Conservation (phyloP, 2,797 vertebrate genomes). For the Craterocephalus amniculus region DNA sequence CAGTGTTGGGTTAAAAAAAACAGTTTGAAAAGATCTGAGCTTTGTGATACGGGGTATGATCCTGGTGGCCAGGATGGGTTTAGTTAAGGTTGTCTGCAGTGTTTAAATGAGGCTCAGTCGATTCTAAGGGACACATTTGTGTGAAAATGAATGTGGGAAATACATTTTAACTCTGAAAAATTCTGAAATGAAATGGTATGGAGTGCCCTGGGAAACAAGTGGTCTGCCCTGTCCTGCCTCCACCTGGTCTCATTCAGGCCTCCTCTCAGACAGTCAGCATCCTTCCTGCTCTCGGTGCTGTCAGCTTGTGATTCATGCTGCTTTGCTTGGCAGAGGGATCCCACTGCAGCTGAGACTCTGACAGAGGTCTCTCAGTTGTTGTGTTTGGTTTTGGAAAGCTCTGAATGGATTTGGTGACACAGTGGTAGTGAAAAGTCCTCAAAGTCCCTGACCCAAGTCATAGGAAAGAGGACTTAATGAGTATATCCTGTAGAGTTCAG, state of each 20-base stretch:
- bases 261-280: not conserved
- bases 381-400: not conserved
- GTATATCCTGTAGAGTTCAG: not conserved
- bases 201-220: not conserved
- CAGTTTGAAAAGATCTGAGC: conserved; percentile 1
- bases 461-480: not conserved
- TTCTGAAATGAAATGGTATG: not conserved
- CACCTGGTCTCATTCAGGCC: too few relatives aligned
- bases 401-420: not conserved
- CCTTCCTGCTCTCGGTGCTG: not conserved
- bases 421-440: not conserved
- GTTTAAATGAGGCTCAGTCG: too few relatives aligned
- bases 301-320: conserved; percentile 5
- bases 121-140: not conserved
- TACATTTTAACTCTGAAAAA: not conserved
- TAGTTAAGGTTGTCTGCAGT: too few relatives aligned
- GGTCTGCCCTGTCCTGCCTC: not conserved
- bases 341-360: conserved; percentile 3
- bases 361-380: conserved; percentile 1
- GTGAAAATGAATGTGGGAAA: not conserved
- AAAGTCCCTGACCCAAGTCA: not conserved
- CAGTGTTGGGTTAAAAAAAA: conserved; percentile 3
- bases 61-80: conserved; percentile 54
- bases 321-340: conserved; percentile 4
- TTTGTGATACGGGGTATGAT: conserved; percentile 30